Evolutionary conservation across 2,113 vertebrate species (phyloP).

Genomic region (Arizona elegans): DNA sequence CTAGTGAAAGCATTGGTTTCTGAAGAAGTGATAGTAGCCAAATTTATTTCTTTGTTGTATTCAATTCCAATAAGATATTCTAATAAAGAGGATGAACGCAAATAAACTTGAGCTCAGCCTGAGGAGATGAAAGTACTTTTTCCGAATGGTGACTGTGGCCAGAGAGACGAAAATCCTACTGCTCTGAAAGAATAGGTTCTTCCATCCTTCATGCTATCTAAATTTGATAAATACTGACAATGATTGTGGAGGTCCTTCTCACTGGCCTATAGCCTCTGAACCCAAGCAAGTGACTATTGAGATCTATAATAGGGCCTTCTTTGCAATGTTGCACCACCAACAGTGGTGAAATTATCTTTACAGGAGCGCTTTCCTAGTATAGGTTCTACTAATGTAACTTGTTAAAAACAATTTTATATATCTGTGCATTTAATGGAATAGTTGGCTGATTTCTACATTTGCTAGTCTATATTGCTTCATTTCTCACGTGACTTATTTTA

Average conservation of each 20-base stretch:
- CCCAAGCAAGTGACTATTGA: neutral
- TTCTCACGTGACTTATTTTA: neutral
- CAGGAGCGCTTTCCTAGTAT: neutral
- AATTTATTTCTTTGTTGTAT: neutral
- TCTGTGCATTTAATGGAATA: neutral
- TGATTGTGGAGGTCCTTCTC: neutral
- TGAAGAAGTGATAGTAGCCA: neutral
- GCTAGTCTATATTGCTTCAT: neutral
- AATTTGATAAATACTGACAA: neutral
- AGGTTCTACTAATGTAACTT: neutral
- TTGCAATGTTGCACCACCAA: neutral
- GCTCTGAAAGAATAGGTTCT: neutral
- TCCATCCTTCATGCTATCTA: neutral
- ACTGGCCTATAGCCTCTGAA: neutral
- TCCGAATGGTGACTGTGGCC: neutral
- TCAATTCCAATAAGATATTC: neutral
- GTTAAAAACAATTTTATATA: neutral
- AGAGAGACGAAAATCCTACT: neutral
- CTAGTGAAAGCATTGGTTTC: neutral
- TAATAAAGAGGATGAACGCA: neutral
- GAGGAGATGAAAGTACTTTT: neutral
- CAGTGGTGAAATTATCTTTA: neutral
- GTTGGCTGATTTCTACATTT: neutral
- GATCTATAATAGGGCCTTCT: neutral
- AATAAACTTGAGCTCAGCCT: neutral